phyloP scores from a whole-genome alignment of 2,888 invertebrate species.

The Atherix ibis region DNA sequence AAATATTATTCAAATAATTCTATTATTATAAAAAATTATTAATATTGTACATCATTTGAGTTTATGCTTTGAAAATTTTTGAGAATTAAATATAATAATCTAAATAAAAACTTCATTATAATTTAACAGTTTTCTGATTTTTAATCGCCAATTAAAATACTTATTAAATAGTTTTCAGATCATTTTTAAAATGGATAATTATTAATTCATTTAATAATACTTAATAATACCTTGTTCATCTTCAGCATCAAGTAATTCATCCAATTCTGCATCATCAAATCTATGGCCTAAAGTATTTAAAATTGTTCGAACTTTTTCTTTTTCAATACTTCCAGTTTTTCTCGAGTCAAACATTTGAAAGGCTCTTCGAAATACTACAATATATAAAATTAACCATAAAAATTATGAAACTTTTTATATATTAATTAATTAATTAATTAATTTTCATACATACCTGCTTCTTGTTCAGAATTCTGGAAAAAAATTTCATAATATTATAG shows the following conservation, averaged over 20 bases:
- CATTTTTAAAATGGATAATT: no score
- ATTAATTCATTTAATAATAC: no score
- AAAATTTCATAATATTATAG: slow-evolving; percentile 13
- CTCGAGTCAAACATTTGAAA: slow-evolving; percentile 76
- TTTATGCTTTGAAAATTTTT: no score
- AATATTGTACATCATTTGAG: no score
- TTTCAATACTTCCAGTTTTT: slow-evolving; percentile 62
- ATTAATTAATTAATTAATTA: background rate
- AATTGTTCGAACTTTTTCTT: slow-evolving; percentile 63
- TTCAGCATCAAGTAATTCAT: slow-evolving; percentile 57
- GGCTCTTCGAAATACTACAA: slow-evolving; percentile 55
- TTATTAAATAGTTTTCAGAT: no score
- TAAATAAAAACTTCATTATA: no score
- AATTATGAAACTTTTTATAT: slow-evolving; percentile 1
- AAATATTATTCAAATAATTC: no score
- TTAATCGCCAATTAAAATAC: no score
- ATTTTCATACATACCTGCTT: slow-evolving; percentile 33
- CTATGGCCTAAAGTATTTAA: slow-evolving; percentile 67
- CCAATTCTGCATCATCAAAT: slow-evolving; percentile 62
- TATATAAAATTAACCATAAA: slow-evolving; percentile 2
- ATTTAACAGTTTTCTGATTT: no score
- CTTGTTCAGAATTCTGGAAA: slow-evolving; percentile 30
- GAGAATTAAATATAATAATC: no score
- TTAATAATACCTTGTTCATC: slow-evolving; percentile 43
- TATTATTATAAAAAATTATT: no score